These are phyloP conservation scores for Xenopus laevis DNA, from an alignment of 2,113 vertebrate species.

Conservation along the genomic window DNA sequence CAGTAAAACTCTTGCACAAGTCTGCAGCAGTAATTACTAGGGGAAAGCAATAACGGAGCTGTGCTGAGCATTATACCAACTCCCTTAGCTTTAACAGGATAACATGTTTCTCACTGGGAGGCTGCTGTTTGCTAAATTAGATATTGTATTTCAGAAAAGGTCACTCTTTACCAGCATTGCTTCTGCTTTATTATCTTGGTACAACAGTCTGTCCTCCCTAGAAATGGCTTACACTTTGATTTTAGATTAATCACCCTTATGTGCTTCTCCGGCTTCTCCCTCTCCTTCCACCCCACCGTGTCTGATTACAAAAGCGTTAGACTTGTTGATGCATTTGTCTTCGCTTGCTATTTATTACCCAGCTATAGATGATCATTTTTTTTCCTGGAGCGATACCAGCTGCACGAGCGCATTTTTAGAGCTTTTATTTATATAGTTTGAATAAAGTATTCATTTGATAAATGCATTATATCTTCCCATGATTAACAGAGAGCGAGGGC, in stretches of 20 bases:
- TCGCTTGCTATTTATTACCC: conserved; percentile 31
- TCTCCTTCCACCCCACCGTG: conserved; percentile 53
- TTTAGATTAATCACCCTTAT: conserved; percentile 5
- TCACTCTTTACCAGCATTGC: conserved; percentile 50
- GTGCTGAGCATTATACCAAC: conserved; percentile 38
- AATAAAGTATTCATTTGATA: conserved; percentile 33
- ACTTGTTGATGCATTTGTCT: conserved; percentile 50
- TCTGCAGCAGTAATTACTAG: conserved; percentile 59
- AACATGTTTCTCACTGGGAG: conserved; percentile 50
- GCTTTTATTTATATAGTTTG: conserved; percentile 23
- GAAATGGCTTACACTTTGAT: conserved; percentile 46
- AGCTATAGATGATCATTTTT: neutral
- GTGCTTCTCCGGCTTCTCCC: conserved; percentile 49
- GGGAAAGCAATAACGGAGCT: conserved; percentile 57
- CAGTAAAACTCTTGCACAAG: conserved; percentile 54
- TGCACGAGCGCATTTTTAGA: conserved; percentile 17
- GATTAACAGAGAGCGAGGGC: conserved; percentile 13
- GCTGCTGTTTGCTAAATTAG: conserved; percentile 60
- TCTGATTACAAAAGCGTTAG: conserved; percentile 55
- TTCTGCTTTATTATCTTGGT: conserved; percentile 56
- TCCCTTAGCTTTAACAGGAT: conserved; percentile 52
- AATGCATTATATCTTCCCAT: conserved; percentile 7
- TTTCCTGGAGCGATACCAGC: conserved; percentile 19
- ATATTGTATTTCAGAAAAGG: conserved; percentile 58
- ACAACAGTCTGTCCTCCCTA: conserved; percentile 48